phyloP scores from a whole-genome alignment of 2,888 invertebrate species.

The Plusia festucae region DNA sequence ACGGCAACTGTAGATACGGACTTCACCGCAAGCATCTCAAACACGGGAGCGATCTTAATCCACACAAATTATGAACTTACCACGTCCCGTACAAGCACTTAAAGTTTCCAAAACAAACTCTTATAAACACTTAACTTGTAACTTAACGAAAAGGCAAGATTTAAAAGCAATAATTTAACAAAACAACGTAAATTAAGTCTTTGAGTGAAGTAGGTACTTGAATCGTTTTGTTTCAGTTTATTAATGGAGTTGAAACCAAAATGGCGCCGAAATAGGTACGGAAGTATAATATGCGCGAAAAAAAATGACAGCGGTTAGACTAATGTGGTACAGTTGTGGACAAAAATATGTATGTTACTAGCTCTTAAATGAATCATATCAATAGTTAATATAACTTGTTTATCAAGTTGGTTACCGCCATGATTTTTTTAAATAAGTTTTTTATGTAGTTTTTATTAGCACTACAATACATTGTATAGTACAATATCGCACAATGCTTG shows the following conservation, averaged over 20 bases:
- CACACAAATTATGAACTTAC: conserved; percentile 42
- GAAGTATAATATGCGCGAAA: conserved; percentile 24
- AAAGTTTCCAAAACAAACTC: conserved; percentile 35
- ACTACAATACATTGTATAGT: too few relatives aligned
- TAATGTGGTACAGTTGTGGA: conserved; percentile 32
- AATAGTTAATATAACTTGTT: too few relatives aligned
- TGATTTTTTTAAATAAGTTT: too few relatives aligned
- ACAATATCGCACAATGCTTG: too few relatives aligned
- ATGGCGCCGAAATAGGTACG: conserved; percentile 17
- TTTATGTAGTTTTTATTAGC: too few relatives aligned
- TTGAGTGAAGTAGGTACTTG: conserved; percentile 18
- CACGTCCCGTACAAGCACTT: conserved; percentile 30
- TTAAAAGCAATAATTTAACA: conserved; percentile 48
- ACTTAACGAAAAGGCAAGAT: conserved; percentile 40
- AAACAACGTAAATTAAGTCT: conserved; percentile 28
- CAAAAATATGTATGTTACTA: not conserved
- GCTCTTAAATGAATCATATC: too few relatives aligned
- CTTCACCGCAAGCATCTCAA: conserved; percentile 21
- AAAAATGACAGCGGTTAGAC: conserved; percentile 39
- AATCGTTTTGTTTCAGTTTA: conserved; percentile 30
- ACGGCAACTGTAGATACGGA: conserved; percentile 24
- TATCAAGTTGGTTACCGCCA: too few relatives aligned
- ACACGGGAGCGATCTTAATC: conserved; percentile 27
- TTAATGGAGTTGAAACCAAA: conserved; percentile 34
- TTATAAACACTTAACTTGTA: conserved; percentile 30